Base-by-base conservation (phyloP, 1,140 invertebrate genomes). In the Bombus affinis region DNA sequence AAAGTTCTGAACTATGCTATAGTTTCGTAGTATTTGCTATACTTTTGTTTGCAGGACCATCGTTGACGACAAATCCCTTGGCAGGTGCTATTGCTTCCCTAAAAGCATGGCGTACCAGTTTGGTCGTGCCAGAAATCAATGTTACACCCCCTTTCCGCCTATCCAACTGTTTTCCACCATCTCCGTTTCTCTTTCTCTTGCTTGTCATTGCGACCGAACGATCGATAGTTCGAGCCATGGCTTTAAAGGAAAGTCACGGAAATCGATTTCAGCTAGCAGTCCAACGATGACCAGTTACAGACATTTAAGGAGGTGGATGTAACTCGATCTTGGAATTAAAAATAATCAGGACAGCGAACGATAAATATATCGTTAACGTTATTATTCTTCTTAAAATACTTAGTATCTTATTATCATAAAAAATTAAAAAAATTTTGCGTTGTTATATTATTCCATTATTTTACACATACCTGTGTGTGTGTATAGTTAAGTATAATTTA, bases 31-130 rank as follows among this genome's bases (percentile, higher is more conserved):
- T 68, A 78, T 78, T 66, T 78, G 59, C 76, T 12, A 66, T 66
- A 78, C 77, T 80, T 80, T 47, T 80, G 22, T 37, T 80, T n/a
- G 65, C 65, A 22, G 42, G 25, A 3, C 78, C 8, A 47, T 53
- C 37, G 42, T 80, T 70, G 78, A 80, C 42, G 65, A 68, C 77
- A 47, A 68, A 47, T 44, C 62, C 59, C 77, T 68, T 79, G 77
- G 66, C 77, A 79, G 44, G 65, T 42, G 28, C 25, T 80, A 80
- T 53, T 28, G 65, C 65, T 53, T 47, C 8, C 32, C 65, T 35
- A 32, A 70, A 70, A 79, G 39, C 22, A 68, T 68, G 62, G 42
- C n/a, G 39, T 28, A 68, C 18, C 47, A 22, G 47, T 53, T 53
- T 53, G 47, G 47, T 39, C 44, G 62, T 37, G 66, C 62, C 42